Evolutionary conservation across 1,140 invertebrate species (phyloP).

Genomic region (Triops longicaudatus): DNA sequence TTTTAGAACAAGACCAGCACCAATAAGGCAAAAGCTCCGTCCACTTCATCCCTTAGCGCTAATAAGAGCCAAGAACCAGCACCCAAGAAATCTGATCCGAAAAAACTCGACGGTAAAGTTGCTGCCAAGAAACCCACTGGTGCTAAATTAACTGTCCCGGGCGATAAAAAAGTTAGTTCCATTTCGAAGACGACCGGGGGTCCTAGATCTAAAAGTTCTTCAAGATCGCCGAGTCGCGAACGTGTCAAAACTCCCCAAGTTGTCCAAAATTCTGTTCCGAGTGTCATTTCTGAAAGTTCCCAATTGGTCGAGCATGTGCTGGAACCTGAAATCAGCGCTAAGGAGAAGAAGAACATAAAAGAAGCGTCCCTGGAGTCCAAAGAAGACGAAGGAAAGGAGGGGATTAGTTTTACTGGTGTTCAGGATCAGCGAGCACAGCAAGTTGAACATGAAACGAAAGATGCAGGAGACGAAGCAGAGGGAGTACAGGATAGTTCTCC

Average conservation of each 20-base stretch:
- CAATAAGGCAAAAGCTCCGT: not conserved
- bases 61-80: not conserved
- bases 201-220: not conserved
- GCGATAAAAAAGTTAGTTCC: not conserved
- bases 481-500: too few relatives aligned
- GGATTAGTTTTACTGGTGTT: not conserved
- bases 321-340: not conserved
- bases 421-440: too few relatives aligned
- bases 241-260: not conserved
- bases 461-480: too few relatives aligned
- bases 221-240: not conserved
- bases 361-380: not conserved
- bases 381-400: not conserved
- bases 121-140: not conserved
- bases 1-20: not conserved
- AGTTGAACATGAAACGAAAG: not conserved
- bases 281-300: not conserved
- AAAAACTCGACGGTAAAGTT: not conserved
- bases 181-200: not conserved
- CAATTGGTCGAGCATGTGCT: not conserved
- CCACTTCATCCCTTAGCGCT: not conserved
- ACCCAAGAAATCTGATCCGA: not conserved
- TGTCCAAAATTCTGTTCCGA: not conserved
- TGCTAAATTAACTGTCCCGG: not conserved
- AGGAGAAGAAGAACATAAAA: not conserved